Base-by-base conservation (phyloP, 2,888 invertebrate genomes). In the Drosophila recens region DNA sequence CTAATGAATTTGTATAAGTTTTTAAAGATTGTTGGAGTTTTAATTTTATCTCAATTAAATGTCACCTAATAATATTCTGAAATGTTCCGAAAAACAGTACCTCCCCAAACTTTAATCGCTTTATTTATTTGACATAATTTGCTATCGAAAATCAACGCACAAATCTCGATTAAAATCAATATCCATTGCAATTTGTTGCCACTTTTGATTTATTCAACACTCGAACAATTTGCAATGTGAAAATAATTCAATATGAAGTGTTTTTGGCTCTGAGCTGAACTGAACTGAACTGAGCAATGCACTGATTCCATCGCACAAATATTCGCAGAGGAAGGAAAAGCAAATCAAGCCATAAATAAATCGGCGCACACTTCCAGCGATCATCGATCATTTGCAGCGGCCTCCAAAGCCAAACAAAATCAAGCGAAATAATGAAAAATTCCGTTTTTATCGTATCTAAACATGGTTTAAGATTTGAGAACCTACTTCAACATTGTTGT, bases 341-440 rank as follows among this genome's bases (percentile, higher is more conserved):
- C 49, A 79, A 83, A 80, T 88, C 87, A 86, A 83, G 87, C 83
- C 89, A 89, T 89, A 87, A 89, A 86, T 86, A 86, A 82, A 85
- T 89, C 82, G 76, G 51, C 75, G 85, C 89, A 85, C 89, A 87
- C 86, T 89, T 85, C 82, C 80, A 87, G 86, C 83, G 85, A 84
- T 81, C 90, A 90, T 90, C 86, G 87, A 90, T 89, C 89, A 90
- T 81, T 82, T 74, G 59, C 58, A 67, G 73, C 74, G 53, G 54
- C 75, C 62, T 65, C 53, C 61, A 56, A 58, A 61, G 54, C 53
- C 51, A 33, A 17, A 65, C 64, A 59, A 57, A 67, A 45, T 48
- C 40, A 54, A 67, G 62, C 70, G 57, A 58, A 65, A 80, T 69
- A 87, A 74, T 79, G 76, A 74, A 75, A 72, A 81, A 82, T 88